Base-by-base conservation (phyloP, 2,888 invertebrate species). In the Oscheius sp. region DNA sequence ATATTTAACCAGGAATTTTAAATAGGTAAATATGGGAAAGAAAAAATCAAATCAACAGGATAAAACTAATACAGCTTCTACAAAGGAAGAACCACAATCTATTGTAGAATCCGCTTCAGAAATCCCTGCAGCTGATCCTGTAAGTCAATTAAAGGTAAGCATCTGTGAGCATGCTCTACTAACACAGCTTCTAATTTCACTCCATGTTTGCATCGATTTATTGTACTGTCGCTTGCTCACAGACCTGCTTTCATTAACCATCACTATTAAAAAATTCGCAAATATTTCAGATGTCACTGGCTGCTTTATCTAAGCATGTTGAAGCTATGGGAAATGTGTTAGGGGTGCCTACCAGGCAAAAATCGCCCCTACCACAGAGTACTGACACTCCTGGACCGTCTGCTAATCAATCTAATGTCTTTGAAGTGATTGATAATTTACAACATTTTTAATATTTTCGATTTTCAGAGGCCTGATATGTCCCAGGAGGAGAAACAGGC, bases 401-500 rank as follows among this genome's bases (percentile, higher is more conserved):
- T 6, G 35, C 35, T 35, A 35, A 35, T 9, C 5, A 35, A 35
- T 35, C 35, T 35, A 35, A 35, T 35, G 35, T 35, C 35, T 35
- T 43, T 56, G 68, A 56, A 71, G 71, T 46, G 53, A 72, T 75
- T 61, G 75, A 69, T 70, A 25, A 43, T 52, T n/a, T 63, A 13
- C 1, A 16, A 41, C 5, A 41, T n/a, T 41, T 29, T 59, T 3
- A 2, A 2, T n/a, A 12, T 61, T 7, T 61, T 35, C 12, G 6
- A 12, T 56, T 56, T 25, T 35, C 58, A 72, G 63, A 61, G 72
- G 35, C 64, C 64, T 43, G 77, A 80, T 12, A 78, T 80, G 72
- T 77, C 74, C 3, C 72, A 73, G 7, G 80, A 80, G 6, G 80
- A 80, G 25, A 80, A 80, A 41, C 74, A 78, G 56, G 74, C 72